These are phyloP conservation scores for Leptodactylus fallax DNA, from an alignment of 2,797 vertebrate species.

Conservation along the genomic window DNA sequence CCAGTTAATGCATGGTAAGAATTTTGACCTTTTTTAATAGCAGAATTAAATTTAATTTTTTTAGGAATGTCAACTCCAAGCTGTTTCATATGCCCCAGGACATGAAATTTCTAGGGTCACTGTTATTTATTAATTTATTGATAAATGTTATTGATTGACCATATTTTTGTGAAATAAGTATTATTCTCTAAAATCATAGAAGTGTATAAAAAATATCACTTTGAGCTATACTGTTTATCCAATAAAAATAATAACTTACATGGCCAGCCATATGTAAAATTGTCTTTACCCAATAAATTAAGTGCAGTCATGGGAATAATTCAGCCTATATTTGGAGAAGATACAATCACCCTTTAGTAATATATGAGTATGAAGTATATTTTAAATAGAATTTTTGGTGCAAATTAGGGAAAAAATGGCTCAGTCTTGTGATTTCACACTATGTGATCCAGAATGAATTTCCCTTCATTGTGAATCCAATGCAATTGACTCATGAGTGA, in stretches of 20 bases:
- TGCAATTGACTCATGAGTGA: background rate
- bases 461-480: background rate
- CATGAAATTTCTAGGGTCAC: background rate
- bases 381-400: background rate
- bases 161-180: background rate
- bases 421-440: conserved; percentile 2
- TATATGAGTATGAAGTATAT: background rate
- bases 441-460: background rate
- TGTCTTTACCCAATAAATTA: conserved; percentile 23
- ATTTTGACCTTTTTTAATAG: background rate
- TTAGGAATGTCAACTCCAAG: background rate
- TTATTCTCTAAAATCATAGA: background rate
- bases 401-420: background rate
- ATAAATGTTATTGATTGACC: background rate
- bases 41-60: background rate
- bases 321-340: conserved; percentile 10
- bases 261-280: conserved; percentile 33
- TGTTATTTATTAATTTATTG: background rate
- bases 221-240: background rate
- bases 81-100: background rate
- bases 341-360: background rate
- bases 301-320: conserved; percentile 37
- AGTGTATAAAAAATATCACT: background rate
- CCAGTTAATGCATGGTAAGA: background rate
- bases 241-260: conserved; percentile 22